Conservation (phyloP, 2,888 invertebrate genomes). For the Monochamus alternatus region DNA sequence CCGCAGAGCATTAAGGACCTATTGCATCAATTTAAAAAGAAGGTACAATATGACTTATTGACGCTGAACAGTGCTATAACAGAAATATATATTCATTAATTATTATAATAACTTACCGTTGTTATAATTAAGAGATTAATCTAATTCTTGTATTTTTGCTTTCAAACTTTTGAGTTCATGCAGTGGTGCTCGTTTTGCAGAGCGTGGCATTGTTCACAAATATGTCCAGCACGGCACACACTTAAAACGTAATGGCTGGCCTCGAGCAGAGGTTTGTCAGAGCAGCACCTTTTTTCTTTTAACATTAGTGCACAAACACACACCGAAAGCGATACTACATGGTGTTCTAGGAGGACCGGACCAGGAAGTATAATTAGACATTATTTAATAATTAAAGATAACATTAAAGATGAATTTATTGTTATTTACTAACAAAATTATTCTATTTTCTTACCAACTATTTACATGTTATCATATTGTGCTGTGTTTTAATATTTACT, state of each 20-base stretch:
- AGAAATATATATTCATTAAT: background rate
- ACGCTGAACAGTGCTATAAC: background rate
- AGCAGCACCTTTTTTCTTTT: too few relatives aligned
- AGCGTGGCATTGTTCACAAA: background rate
- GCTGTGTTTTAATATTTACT: too few relatives aligned
- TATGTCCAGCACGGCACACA: background rate
- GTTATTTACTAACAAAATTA: too few relatives aligned
- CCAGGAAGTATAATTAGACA: too few relatives aligned
- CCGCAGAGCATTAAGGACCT: background rate
- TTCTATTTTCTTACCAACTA: too few relatives aligned
- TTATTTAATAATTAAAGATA: too few relatives aligned
- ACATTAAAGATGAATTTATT: too few relatives aligned
- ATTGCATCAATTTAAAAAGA: background rate
- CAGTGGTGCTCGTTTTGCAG: background rate
- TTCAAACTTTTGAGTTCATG: background rate
- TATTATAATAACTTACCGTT: background rate
- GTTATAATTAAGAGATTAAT: background rate
- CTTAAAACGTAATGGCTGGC: background rate
- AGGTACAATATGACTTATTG: background rate
- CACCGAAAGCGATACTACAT: too few relatives aligned
- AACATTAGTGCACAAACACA: too few relatives aligned
- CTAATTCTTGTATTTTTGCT: background rate
- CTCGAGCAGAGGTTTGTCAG: too few relatives aligned
- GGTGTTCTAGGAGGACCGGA: too few relatives aligned
- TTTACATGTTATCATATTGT: too few relatives aligned